A percentile compares a stretch with the other conserved stretches of the same genome.
These are phyloP conservation scores for Epizoanthus illoricatus DNA, from an alignment of 92 coral and sea anemone species.

Conservation along the genomic window DNA sequence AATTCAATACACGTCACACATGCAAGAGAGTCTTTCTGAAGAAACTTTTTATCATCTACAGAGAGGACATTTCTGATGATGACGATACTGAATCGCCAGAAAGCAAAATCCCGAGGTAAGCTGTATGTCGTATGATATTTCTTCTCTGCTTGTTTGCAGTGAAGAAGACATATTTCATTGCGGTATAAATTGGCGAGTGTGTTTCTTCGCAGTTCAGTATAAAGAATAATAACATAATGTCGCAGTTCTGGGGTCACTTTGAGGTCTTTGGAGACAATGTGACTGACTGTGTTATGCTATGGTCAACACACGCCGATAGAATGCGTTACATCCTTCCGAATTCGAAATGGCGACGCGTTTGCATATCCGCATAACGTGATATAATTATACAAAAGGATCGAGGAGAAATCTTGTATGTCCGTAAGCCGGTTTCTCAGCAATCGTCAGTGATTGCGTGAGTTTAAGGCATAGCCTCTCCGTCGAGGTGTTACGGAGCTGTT, in stretches of 20 bases:
- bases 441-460: conserved; percentile 9
- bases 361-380: conserved; percentile 33
- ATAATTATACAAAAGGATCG: not conserved
- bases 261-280: conserved; percentile 23
- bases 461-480: not conserved
- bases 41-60: conserved; percentile 39
- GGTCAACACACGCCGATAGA: not conserved
- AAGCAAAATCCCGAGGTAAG: conserved; percentile 82
- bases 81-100: conserved; percentile 80
- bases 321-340: conserved; percentile 25
- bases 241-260: not conserved
- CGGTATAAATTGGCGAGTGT: not conserved
- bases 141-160: conserved; percentile 1
- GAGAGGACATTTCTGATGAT: conserved; percentile 90
- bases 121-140: not conserved
- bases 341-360: not conserved
- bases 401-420: not conserved
- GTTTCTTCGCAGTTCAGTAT: not conserved
- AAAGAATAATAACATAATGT: not conserved
- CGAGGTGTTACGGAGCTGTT: conserved; percentile 23
- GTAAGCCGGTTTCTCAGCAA: not conserved
- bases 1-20: not conserved
- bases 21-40: not conserved
- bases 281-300: not conserved
- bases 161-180: not conserved